Conservation (phyloP, 2,888 invertebrate species). For the Blomia tropicalis region DNA sequence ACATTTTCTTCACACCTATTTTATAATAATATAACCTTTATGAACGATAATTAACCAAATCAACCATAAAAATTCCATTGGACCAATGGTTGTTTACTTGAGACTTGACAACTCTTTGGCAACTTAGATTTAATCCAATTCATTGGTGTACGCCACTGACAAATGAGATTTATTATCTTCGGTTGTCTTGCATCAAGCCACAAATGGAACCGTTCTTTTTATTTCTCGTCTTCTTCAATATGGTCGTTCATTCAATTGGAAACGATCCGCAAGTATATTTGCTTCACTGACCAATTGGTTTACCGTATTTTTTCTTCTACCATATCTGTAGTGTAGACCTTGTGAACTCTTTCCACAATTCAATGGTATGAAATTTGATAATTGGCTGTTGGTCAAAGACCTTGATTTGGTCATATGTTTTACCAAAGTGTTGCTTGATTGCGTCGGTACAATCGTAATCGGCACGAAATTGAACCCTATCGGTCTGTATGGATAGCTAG, state of each 20-base stretch:
- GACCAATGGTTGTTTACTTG: not conserved
- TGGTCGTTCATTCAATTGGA: not conserved
- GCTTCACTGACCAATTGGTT: not conserved
- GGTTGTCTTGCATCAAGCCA: not conserved
- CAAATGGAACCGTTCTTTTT: not conserved
- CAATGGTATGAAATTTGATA: not conserved
- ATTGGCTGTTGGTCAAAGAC: not conserved
- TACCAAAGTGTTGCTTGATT: too few relatives aligned
- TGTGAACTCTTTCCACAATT: not conserved
- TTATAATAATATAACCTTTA: too few relatives aligned
- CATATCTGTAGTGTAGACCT: not conserved
- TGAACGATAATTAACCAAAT: not conserved
- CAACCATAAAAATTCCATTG: not conserved
- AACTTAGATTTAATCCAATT: not conserved
- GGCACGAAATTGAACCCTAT: not conserved
- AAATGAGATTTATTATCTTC: slow-evolving; percentile 7
- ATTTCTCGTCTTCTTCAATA: too few relatives aligned
- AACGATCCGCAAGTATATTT: not conserved
- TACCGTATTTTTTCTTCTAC: not conserved
- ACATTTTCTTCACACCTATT: too few relatives aligned
- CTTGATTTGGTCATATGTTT: not conserved
- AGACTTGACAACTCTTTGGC: not conserved
- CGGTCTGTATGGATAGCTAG: not conserved
- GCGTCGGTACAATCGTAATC: not conserved
- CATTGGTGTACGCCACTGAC: not conserved